A percentile compares a stretch with the other conserved stretches of the same genome.
Evolutionary conservation across 2,888 invertebrate genomes (phyloP).

Genomic region (Caenorhabditis wallacei): DNA sequence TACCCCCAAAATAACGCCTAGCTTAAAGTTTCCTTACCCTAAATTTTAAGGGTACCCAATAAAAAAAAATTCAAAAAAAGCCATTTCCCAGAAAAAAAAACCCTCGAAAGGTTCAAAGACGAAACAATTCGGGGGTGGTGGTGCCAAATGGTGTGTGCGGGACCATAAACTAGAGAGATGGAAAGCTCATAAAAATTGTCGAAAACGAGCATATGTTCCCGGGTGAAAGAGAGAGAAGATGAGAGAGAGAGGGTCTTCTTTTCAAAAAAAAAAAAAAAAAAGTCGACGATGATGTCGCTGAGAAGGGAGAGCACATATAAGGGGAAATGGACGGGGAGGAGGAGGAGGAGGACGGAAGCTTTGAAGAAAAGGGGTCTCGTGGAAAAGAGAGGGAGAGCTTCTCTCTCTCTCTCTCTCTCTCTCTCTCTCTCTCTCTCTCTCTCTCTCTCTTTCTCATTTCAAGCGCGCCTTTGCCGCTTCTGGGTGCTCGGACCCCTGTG

Average conservation of each 20-base stretch:
- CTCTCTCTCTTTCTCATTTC: not conserved
- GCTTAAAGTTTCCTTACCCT: too few species aligned
- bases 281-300: not conserved
- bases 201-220: conserved; percentile 5
- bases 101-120: conserved; percentile 6
- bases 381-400: not conserved
- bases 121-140: not conserved
- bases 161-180: conserved; percentile 6
- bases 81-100: not conserved
- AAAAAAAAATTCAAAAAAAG: too few species aligned
- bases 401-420: not conserved
- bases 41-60: too few species aligned
- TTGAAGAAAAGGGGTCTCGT: not conserved
- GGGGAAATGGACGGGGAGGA: conserved; percentile 2
- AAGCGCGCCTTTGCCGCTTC: too few species aligned
- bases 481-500: not conserved
- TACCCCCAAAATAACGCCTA: too few species aligned
- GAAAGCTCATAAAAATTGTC: conserved; percentile 18
- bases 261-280: not conserved
- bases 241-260: conserved; percentile 14
- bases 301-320: conserved; percentile 4
- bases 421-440: conserved; percentile 1
- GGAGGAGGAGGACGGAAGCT: not conserved
- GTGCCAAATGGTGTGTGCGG: not conserved
- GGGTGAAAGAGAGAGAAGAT: not conserved